Conservation (phyloP, 2,797 vertebrate genomes). For the Poecilia wingei region DNA sequence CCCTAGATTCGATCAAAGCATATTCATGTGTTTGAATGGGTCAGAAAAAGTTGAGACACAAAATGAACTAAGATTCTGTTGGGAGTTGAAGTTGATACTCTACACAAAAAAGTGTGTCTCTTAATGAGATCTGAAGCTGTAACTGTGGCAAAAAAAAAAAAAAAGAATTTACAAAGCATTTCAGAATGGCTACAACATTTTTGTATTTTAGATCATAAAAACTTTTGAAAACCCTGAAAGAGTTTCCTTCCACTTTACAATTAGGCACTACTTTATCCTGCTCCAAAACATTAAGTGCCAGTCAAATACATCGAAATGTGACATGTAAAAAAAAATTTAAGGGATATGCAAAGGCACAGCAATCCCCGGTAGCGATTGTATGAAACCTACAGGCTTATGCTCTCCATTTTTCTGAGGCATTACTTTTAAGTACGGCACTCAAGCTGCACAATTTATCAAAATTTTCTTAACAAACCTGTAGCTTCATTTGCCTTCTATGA, state of each 20-base stretch:
- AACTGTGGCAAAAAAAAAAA: background rate
- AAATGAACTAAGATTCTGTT: background rate
- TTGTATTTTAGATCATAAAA: background rate
- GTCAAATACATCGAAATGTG: background rate
- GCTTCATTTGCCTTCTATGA: background rate
- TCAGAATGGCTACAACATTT: background rate
- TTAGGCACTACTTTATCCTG: background rate
- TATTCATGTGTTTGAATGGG: background rate
- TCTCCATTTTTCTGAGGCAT: background rate
- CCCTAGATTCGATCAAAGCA: background rate
- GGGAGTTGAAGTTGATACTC: background rate
- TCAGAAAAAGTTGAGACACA: background rate
- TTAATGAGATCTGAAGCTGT: background rate
- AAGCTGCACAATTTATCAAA: background rate
- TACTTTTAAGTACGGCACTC: background rate
- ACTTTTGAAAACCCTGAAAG: background rate
- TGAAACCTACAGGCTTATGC: background rate
- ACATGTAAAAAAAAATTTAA: background rate
- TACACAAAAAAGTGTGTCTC: background rate
- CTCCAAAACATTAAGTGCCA: background rate
- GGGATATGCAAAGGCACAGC: background rate
- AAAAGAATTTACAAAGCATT: background rate
- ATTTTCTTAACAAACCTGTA: background rate
- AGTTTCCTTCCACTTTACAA: background rate
- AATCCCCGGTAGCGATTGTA: background rate